Evolutionary conservation across 2,113 vertebrate species (phyloP), one percentile per base, ranked within the genome.

Genomic region (Saccopteryx leptura): DNA sequence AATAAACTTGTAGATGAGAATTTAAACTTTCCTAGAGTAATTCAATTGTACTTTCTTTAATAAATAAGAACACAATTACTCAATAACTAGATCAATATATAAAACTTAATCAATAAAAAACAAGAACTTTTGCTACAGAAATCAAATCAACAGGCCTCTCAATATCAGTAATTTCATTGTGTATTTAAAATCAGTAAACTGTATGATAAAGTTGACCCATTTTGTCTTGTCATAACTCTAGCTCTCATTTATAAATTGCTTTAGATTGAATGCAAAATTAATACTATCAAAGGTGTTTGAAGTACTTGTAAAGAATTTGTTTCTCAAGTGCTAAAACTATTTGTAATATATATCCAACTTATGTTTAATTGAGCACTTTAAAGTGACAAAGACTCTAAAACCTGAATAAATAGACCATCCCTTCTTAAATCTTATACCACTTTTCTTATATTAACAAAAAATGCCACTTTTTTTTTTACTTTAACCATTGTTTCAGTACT

Each of bases 31-130:
- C n/a, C 50, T 95, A 15, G n/a, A 61, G 12, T 96, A 95, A 96
- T 94, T 95, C 79, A 94, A 94, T 83, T 65, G 90, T 75, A 76
- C 26, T 15, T 82, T 90, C 18, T 85, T 88, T 69, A 96, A 95
- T 75, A 46, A 92, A 90, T n/a, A 91, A 94, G 89, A 95, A 56
- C 28, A 72, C 21, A 60, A 63, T 68, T 88, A 72, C 24, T 19
- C 58, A 92, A 91, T 9, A 78, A 31, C 1, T 12, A 88, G 28
- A 86, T 90, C 12, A 54, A 94, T 85, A 90, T 33, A 65, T 91
- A 91, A 79, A 78, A 83, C 28, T n/a, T 88, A 93, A 95, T 94
- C 81, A 76, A 69, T 93, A 79, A 93, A 84, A 94, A 28, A 61
- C 2, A 78, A 80, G 23, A 50, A 86, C 24, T 81, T 83, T 24